phyloP scores from a whole-genome alignment of 2,113 vertebrate species.

The Aepyceros melampus region DNA sequence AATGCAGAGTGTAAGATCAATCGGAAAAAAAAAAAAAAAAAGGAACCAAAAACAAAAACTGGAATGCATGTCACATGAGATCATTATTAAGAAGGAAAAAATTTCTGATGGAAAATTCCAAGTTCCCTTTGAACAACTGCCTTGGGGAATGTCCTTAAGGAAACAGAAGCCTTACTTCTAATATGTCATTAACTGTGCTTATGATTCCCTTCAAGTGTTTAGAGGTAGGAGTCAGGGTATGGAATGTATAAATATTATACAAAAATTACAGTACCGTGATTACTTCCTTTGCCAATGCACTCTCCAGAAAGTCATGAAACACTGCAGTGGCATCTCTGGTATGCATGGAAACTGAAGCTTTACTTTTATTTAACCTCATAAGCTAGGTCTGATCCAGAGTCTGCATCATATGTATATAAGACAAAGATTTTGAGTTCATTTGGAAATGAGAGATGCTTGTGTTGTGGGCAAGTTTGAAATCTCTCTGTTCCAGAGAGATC shows the following conservation, averaged over 20 bases:
- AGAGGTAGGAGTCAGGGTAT: conserved; percentile 47
- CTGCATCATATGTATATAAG: neutral
- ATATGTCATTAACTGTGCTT: conserved; percentile 63
- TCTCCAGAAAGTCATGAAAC: conserved; percentile 43
- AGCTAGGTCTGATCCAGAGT: neutral
- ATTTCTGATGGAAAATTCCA: conserved; percentile 73
- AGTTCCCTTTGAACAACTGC: conserved; percentile 51
- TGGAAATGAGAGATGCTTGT: neutral
- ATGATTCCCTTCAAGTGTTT: conserved; percentile 61
- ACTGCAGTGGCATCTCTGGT: conserved; percentile 41
- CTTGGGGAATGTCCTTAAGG: conserved; percentile 50
- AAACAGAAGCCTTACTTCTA: conserved; percentile 39
- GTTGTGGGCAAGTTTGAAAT: neutral
- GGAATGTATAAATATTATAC: conserved; percentile 52
- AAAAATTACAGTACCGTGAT: conserved; percentile 50
- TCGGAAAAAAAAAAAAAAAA: neutral
- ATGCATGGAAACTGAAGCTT: conserved; percentile 31
- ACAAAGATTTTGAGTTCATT: neutral
- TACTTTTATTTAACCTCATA: conserved; percentile 61
- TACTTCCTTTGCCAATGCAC: conserved; percentile 35
- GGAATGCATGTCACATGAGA: conserved; percentile 47
- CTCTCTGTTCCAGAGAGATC: neutral
- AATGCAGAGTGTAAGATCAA: neutral
- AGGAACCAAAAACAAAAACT: neutral
- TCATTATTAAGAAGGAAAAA: conserved; percentile 44